Evolutionary conservation across 2,888 invertebrate genomes (phyloP).

Genomic region (Limnephilus auricula): DNA sequence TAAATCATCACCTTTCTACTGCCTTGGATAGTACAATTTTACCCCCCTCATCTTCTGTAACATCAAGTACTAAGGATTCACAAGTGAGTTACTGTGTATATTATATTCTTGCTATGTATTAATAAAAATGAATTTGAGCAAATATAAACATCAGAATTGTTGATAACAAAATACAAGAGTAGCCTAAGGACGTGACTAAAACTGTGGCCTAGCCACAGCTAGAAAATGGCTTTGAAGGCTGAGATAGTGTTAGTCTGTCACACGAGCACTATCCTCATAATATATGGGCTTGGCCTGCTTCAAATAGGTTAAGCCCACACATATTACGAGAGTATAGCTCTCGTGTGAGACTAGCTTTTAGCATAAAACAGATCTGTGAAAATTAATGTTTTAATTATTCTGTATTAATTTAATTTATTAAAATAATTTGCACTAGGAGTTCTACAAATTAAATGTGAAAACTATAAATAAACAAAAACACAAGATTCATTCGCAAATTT

Average conservation of each 20-base stretch:
- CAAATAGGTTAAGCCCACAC: too few species aligned
- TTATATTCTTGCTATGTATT: conserved; percentile 11
- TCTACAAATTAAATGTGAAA: too few species aligned
- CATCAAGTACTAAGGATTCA: conserved; percentile 71
- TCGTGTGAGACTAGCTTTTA: too few species aligned
- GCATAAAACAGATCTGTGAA: too few species aligned
- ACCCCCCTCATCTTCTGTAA: conserved; percentile 71
- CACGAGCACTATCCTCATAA: background rate
- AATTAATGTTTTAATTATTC: too few species aligned
- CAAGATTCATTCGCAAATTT: too few species aligned
- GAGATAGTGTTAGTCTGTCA: background rate
- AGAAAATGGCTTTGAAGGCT: background rate
- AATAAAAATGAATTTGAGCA: background rate
- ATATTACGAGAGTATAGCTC: too few species aligned
- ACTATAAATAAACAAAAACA: too few species aligned
- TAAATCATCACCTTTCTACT: conserved; percentile 77
- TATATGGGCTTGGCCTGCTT: too few species aligned
- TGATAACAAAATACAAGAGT: background rate
- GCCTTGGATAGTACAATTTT: conserved; percentile 70
- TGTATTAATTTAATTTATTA: too few species aligned
- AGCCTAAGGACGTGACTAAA: background rate
- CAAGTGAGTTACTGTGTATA: conserved; percentile 72
- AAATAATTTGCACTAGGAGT: too few species aligned
- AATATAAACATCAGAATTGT: background rate
- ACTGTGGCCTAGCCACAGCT: background rate